phyloP scores from a whole-genome alignment of 2,888 invertebrate genomes.

The Coleophora deauratella region DNA sequence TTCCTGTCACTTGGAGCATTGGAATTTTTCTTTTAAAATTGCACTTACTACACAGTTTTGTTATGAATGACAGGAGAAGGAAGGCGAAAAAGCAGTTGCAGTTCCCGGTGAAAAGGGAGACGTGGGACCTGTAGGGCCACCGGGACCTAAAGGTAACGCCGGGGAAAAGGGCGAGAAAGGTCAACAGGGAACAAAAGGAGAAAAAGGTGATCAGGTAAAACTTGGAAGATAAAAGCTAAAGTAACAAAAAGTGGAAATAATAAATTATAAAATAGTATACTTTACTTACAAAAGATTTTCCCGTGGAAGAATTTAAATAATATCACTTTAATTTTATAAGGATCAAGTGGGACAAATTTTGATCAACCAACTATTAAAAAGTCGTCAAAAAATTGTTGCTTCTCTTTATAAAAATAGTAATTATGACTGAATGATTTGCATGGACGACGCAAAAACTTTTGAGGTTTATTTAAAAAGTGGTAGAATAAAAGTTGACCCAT shows the following conservation, averaged over 20 bases:
- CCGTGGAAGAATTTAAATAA: too few relatives aligned
- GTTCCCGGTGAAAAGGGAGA: slow-evolving; percentile 39
- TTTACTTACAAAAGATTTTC: background rate
- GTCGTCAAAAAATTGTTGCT: background rate
- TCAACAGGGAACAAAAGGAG: slow-evolving; percentile 67
- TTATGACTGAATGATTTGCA: too few relatives aligned
- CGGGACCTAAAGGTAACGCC: slow-evolving; percentile 70
- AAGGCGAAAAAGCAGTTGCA: slow-evolving; percentile 27
- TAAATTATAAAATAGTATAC: background rate
- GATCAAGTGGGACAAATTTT: too few relatives aligned
- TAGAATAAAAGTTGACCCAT: too few relatives aligned
- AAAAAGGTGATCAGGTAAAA: slow-evolving; percentile 50
- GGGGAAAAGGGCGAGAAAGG: slow-evolving; percentile 73
- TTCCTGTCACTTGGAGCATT: too few relatives aligned
- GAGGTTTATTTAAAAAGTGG: too few relatives aligned
- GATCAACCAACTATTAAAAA: too few relatives aligned
- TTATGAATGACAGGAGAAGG: slow-evolving; percentile 45
- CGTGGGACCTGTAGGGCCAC: slow-evolving; percentile 34
- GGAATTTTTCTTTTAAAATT: too few relatives aligned
- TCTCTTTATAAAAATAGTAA: background rate
- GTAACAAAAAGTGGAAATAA: background rate
- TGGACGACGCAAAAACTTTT: too few relatives aligned
- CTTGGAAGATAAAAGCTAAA: background rate
- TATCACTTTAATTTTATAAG: too few relatives aligned
- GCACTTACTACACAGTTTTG: too few relatives aligned